Evolutionary conservation across 2,888 invertebrate species (phyloP).

Genomic region (Clunio marinus): DNA sequence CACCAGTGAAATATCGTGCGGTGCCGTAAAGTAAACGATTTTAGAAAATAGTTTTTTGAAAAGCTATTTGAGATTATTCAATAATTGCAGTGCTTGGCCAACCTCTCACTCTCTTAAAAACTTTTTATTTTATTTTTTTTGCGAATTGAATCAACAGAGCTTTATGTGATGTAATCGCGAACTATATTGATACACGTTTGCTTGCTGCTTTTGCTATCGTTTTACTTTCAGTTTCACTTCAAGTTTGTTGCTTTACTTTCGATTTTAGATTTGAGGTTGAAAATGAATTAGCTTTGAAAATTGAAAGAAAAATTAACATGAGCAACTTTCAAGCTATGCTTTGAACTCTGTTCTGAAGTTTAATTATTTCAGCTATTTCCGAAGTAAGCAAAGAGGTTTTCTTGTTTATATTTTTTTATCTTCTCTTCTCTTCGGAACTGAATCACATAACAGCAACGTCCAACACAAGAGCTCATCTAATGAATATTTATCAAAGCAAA

Average conservation of each 20-base stretch:
- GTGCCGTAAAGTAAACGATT: neutral
- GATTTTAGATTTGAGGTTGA: too few relatives aligned
- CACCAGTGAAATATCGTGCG: neutral
- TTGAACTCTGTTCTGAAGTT: too few relatives aligned
- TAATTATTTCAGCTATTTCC: neutral
- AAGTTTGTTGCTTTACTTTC: slow-evolving; percentile 2
- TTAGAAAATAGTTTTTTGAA: slow-evolving; percentile 1
- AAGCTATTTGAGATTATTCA: slow-evolving; percentile 27
- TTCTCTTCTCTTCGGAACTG: neutral
- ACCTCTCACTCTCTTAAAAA: neutral
- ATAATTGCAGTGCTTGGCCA: slow-evolving; percentile 24
- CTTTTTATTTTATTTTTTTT: neutral
- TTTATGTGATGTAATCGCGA: slow-evolving; percentile 26
- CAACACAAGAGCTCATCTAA: too few relatives aligned
- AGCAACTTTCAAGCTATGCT: too few relatives aligned
- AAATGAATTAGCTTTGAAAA: too few relatives aligned
- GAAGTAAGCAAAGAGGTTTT: neutral
- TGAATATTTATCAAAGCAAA: slow-evolving; percentile 5
- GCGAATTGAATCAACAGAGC: neutral
- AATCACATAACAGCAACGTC: slow-evolving; percentile 2
- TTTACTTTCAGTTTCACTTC: slow-evolving; percentile 28
- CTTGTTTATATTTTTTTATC: too few relatives aligned
- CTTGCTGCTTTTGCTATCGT: slow-evolving; percentile 9
- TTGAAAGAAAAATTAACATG: too few relatives aligned
- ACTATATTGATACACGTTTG: slow-evolving; percentile 16